A percentile compares a stretch with the other conserved stretches of the same genome.
Conservation (phyloP, 1,140 invertebrate genomes). For the Solenopsis fugax region DNA sequence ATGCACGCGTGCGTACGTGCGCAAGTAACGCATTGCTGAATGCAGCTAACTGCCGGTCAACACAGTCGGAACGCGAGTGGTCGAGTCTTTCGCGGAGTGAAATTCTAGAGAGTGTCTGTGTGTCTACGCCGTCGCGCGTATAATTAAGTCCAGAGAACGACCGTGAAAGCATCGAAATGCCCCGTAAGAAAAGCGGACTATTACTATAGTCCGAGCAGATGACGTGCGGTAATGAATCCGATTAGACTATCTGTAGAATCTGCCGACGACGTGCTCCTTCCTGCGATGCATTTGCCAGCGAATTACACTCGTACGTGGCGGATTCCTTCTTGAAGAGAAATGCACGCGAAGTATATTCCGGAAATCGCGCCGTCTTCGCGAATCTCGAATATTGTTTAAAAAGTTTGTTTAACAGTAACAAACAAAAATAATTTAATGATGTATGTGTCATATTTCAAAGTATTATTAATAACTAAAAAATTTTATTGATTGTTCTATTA, state of each 20-base stretch:
- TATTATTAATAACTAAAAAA: too few species aligned
- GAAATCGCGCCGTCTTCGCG: not conserved
- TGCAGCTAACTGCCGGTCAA: slow-evolving; percentile 37
- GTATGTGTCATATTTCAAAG: too few species aligned
- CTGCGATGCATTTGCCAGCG: not conserved
- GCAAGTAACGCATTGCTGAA: slow-evolving; percentile 51
- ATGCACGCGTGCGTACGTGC: not conserved
- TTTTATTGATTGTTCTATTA: too few species aligned
- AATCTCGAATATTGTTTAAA: not conserved
- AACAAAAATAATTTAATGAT: not conserved
- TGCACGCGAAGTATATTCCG: not conserved
- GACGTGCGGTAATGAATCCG: slow-evolving; percentile 58
- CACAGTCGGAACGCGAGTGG: slow-evolving; percentile 37
- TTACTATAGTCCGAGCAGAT: slow-evolving; percentile 32
- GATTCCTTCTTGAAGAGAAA: not conserved
- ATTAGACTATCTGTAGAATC: slow-evolving; percentile 31
- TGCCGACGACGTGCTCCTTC: not conserved
- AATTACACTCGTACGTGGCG: not conserved
- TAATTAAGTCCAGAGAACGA: slow-evolving; percentile 56
- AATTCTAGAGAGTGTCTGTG: slow-evolving; percentile 49
- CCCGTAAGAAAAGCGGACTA: slow-evolving; percentile 37
- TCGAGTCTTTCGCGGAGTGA: slow-evolving; percentile 45
- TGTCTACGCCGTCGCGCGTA: not conserved
- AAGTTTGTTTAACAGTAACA: not conserved
- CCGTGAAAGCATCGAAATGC: slow-evolving; percentile 59